Base-by-base conservation (phyloP, 37 sponge, comb jelly and placozoan genomes). In the Eunapius fragilis region DNA sequence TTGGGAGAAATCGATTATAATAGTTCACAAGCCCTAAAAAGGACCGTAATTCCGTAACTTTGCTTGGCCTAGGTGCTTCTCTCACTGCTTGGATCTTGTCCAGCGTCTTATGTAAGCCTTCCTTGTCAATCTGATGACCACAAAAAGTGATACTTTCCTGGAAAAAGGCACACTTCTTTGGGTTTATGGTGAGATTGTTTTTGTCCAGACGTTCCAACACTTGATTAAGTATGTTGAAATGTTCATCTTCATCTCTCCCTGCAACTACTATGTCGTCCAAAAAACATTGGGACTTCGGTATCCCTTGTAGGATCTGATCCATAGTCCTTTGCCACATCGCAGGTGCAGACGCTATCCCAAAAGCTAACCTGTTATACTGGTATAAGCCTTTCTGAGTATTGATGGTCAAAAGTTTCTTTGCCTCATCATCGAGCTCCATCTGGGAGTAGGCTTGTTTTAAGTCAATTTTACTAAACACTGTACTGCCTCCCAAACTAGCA, bases 11-110 rank as follows among this genome's bases (percentile, higher is more conserved):
- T 81, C 74, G 80, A 19, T 69, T 70, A 67, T 81, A 87, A 68
- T 87, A 87, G 32, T 87, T 87, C 25, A 87, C 48, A 25, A 81
- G 22, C 17, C 88, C 88, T 30, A 87, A 35, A 37, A 80, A 87
- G 32, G 80, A 70, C 23, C 67, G 33, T 7, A 87, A 74, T 71
- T 80, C 69, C 0, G 76, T 22, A 17, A 36, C 36, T 26, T 81
- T 68, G 23, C 32, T 47, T 19, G 85, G 85, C 67, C 77, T 17
- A 33, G 81, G 82, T 31, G 88, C 76, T n/a, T 32, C 69, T 31
- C 31, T 41, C 41, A n/a, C 41, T 41, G 41, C 41, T 41, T 41
- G 41, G 41, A 41, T 41, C 41, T 41, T 41, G 41, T 41, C 41
- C 41, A 41, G 41, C 6, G 41, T 41, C 41, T 41, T 41, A 41